A percentile compares a stretch with the other conserved stretches of the same genome.
Conservation (phyloP, 2,113 vertebrate species). For the Tachuris rubrigastra region DNA sequence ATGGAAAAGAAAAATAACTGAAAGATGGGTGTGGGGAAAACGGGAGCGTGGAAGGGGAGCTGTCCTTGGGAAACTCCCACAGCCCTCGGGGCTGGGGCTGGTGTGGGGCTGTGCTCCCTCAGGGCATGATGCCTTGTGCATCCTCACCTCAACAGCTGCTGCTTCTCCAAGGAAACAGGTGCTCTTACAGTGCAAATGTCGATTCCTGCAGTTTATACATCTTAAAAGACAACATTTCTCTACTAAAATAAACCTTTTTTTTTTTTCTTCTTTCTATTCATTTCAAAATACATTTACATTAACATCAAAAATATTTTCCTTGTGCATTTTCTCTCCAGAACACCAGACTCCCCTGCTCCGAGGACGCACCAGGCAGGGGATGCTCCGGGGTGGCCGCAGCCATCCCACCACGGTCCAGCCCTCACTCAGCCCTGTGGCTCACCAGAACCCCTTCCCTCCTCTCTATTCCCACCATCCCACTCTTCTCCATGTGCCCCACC, state of each 20-base stretch:
- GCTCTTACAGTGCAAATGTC: slow-evolving; percentile 54
- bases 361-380: not conserved
- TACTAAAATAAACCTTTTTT: slow-evolving; percentile 73
- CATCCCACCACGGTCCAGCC: not conserved
- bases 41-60: not conserved
- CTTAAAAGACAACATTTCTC: slow-evolving; percentile 56
- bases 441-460: not conserved
- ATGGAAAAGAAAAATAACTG: too few relatives aligned
- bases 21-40: not conserved
- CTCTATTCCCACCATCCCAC: not conserved
- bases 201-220: slow-evolving; percentile 43
- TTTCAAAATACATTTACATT: slow-evolving; percentile 76
- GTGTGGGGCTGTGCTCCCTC: not conserved
- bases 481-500: not conserved
- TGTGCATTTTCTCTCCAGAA: slow-evolving; percentile 34
- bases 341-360: not conserved
- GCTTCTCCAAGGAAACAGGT: slow-evolving; percentile 32
- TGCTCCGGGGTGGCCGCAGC: not conserved
- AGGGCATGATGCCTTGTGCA: not conserved
- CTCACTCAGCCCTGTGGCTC: not conserved
- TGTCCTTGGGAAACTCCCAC: not conserved
- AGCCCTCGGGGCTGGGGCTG: not conserved
- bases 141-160: not conserved
- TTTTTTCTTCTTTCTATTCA: slow-evolving; percentile 16
- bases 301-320: slow-evolving; percentile 76